Percentiles rank a stretch among this genome's conserved stretches.
phyloP scores from a whole-genome alignment of 2,888 invertebrate genomes.

The Gymnocheta viridis region DNA sequence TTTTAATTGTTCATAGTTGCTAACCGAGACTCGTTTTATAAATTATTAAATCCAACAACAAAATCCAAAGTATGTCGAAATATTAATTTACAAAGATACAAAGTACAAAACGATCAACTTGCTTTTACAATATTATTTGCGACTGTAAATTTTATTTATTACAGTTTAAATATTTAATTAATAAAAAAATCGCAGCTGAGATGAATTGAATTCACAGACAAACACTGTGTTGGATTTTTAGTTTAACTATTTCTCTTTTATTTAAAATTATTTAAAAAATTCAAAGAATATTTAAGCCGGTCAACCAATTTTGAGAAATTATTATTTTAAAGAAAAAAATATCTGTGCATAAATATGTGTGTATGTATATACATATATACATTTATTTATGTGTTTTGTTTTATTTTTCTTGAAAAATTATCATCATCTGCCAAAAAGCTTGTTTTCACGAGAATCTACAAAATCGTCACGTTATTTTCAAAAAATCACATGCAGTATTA shows the following conservation, averaged over 20 bases:
- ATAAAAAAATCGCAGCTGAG: not conserved
- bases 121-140: not conserved
- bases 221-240: not conserved
- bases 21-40: not conserved
- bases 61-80: conserved; percentile 19
- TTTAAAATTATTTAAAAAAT: conserved; percentile 7
- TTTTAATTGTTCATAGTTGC: not conserved
- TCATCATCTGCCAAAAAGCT: conserved; percentile 42
- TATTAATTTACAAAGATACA: conserved; percentile 6
- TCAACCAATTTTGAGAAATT: conserved; percentile 22
- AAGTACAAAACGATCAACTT: conserved; percentile 2
- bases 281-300: conserved; percentile 10
- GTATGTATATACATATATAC: not conserved
- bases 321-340: not conserved
- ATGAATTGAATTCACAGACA: not conserved
- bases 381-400: no score
- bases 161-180: not conserved
- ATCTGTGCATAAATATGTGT: not conserved
- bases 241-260: not conserved
- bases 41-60: not conserved
- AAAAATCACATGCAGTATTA: conserved; percentile 38
- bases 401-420: conserved; percentile 49
- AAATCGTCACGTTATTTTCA: conserved; percentile 64
- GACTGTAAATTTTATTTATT: not conserved
- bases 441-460: conserved; percentile 64